These are phyloP conservation scores for Troglohyphantes excavatus DNA, from an alignment of 2,888 invertebrate species.

Conservation along the genomic window DNA sequence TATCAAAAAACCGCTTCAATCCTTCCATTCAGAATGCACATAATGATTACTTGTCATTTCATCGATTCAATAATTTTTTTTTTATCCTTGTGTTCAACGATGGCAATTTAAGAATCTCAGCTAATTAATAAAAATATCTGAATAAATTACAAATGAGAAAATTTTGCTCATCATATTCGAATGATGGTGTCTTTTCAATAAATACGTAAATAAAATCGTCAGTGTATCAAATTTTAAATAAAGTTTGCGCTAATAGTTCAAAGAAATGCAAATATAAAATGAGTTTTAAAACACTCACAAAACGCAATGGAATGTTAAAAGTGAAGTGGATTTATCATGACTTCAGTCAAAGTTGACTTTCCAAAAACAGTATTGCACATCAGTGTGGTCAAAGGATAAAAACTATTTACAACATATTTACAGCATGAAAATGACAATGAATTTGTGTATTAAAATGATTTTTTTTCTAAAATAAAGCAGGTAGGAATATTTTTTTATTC, in stretches of 20 bases:
- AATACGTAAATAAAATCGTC: background rate
- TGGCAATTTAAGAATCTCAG: background rate
- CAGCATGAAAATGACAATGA: conserved; percentile 61
- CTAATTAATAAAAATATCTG: background rate
- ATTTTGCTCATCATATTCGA: background rate
- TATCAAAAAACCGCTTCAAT: background rate
- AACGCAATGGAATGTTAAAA: conserved; percentile 37
- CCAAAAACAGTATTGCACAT: conserved; percentile 69
- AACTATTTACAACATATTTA: conserved; percentile 66
- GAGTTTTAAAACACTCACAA: conserved; percentile 6
- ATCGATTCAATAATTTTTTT: too few species aligned
- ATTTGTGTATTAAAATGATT: background rate
- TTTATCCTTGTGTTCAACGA: background rate
- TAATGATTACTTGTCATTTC: too few species aligned
- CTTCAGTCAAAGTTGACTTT: background rate
- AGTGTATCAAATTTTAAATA: background rate
- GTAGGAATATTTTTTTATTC: too few species aligned
- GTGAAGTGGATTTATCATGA: conserved; percentile 12
- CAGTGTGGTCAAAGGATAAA: conserved; percentile 42
- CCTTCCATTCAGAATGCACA: too few species aligned
- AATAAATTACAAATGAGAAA: background rate
- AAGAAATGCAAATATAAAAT: background rate
- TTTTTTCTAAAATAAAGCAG: background rate
- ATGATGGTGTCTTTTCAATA: background rate
- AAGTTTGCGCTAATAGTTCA: too few species aligned